Evolutionary conservation across 2,888 invertebrate genomes (phyloP).

Genomic region (Vesta saturnalis): DNA sequence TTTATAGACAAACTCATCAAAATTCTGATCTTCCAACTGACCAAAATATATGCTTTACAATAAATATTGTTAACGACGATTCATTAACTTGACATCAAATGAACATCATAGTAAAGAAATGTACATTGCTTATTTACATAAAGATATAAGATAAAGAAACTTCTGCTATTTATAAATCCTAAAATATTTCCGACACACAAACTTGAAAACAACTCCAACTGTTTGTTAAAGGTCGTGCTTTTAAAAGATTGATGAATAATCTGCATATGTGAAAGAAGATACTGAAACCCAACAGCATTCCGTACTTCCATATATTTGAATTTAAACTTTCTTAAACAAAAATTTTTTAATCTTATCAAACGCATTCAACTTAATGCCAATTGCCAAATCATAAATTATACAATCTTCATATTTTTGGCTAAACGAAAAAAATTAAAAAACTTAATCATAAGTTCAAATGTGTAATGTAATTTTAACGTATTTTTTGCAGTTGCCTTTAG

Average conservation of each 20-base stretch:
- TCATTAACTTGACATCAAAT: conserved; percentile 21
- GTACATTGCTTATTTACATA: conserved; percentile 24
- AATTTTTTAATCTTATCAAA: not conserved
- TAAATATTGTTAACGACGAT: conserved; percentile 16
- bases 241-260: conserved; percentile 9
- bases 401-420: too few relatives aligned
- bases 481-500: too few relatives aligned
- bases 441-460: too few relatives aligned
- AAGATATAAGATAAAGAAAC: conserved; percentile 25
- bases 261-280: conserved; percentile 5
- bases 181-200: conserved; percentile 23
- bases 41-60: not conserved
- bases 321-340: not conserved
- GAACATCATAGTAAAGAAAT: conserved; percentile 2
- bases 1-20: conserved; percentile 19
- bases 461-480: too few relatives aligned
- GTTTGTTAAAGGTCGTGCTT: conserved; percentile 10
- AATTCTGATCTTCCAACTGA: conserved; percentile 15
- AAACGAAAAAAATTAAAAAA: too few relatives aligned
- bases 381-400: too few relatives aligned
- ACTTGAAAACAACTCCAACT: conserved; percentile 19
- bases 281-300: not conserved
- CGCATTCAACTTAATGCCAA: not conserved
- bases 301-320: not conserved
- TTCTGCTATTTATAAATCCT: conserved; percentile 24